Evolutionary conservation across 2,888 invertebrate genomes (phyloP), one percentile per base, ranked within the genome.

Genomic region (Auanema freiburgensis): DNA sequence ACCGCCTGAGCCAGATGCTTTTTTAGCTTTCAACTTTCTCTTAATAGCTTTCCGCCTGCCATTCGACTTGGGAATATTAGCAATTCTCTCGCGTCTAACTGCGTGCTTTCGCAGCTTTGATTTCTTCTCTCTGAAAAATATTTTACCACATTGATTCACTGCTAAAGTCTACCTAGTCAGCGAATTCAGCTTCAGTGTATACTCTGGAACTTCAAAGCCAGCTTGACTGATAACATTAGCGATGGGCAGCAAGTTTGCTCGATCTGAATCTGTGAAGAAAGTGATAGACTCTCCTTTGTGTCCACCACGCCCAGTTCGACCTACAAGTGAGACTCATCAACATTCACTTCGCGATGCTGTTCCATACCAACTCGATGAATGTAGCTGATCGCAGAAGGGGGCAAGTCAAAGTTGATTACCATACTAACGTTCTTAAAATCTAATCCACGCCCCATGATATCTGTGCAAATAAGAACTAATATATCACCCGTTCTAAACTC

Each of bases 371-470:
- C 89, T 66, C 93, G 88, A 86, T 94, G 95, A 79, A 95, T 90
- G 81, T 95, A 95, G 0, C 92, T 90, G 78, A 93, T 91, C 63
- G 90, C 90, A 1, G 91, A 90, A 0, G 91, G 90, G 18, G 97
- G 97, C 85, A 97, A 93, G 87, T 98, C 97, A 84, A 94, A 98
- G 87, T 98, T 98, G 72, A 98, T 88, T 40, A 98, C 95, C 33
- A 97, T 87, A 87, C 93, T 94, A 53, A 98, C 93, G 0, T 93
- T 93, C 80, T 92, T 92, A 85, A 97, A 94, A 87, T 97, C 97
- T 69, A 97, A 91, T 71, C 97, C 97, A 72, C 97, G 89, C 0
- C 93, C 92, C 91, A 97, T 91, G 72, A 98, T 87, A 85, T 97
- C 96, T 0, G 97, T 97, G 85, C 95, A 96, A 75, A 98, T 91